A percentile compares a stretch with the other conserved stretches of the same genome.
phyloP scores from a whole-genome alignment of 2,888 invertebrate species.

The Euproctis similis region DNA sequence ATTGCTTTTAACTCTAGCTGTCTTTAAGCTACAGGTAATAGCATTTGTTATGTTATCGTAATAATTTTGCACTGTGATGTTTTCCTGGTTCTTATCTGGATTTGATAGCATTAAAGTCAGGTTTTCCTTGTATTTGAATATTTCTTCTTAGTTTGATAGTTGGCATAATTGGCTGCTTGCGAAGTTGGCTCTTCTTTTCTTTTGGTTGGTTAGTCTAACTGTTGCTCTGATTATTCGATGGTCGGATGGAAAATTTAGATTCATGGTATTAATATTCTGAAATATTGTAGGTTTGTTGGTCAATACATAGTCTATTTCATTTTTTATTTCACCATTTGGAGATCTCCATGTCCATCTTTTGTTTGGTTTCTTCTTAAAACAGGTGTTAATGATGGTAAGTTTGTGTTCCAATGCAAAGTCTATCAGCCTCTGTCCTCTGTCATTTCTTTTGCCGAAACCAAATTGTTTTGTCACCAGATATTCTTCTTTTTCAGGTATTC shows the following conservation, averaged over 20 bases:
- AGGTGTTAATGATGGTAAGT: no score
- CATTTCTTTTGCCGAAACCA: no score
- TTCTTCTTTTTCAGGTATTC: neutral
- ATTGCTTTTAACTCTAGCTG: constrained; percentile 1
- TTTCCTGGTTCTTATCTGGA: neutral
- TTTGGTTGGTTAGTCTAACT: neutral
- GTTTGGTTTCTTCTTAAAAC: no score
- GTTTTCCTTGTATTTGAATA: no score
- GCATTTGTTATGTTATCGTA: constrained; percentile 5
- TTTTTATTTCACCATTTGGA: no score
- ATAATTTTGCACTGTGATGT: neutral
- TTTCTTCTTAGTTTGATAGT: neutral
- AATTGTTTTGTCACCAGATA: neutral
- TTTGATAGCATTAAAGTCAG: neutral
- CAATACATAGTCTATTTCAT: constrained; percentile 1
- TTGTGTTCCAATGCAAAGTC: no score
- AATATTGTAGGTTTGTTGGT: neutral
- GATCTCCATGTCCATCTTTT: no score
- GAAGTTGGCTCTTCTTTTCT: neutral
- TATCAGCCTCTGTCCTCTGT: no score
- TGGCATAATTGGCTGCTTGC: neutral
- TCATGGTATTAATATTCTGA: neutral
- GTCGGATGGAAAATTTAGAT: neutral
- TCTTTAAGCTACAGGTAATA: constrained; percentile 1
- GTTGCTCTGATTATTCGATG: no score